Evolutionary conservation across 2,888 invertebrate species (phyloP).

Genomic region (Venustoraphidia nigricollis): DNA sequence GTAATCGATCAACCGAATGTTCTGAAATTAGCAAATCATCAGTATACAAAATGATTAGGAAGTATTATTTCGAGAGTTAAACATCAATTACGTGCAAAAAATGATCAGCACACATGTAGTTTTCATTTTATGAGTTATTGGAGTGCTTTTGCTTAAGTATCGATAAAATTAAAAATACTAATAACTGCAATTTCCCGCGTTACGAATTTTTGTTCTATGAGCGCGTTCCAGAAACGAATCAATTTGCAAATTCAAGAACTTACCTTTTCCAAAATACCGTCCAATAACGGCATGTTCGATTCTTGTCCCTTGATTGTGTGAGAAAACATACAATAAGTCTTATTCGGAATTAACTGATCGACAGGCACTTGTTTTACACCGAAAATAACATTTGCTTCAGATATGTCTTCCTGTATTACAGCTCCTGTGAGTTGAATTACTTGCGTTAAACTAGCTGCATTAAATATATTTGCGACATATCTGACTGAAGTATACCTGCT

Average conservation of each 20-base stretch:
- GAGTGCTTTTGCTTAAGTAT: no score
- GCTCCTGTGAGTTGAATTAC: conserved; percentile 45
- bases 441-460: neutral
- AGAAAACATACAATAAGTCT: conserved; percentile 97
- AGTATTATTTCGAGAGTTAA: no score
- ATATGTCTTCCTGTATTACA: conserved; percentile 86
- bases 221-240: no score
- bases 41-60: no score
- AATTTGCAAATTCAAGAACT: neutral
- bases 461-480: no score
- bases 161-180: no score
- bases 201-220: no score
- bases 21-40: conserved; percentile 31
- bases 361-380: conserved; percentile 95
- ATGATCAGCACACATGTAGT: no score
- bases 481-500: conserved; percentile 26
- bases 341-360: conserved; percentile 83
- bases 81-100: no score
- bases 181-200: no score
- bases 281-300: conserved; percentile 91
- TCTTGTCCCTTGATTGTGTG: conserved; percentile 99
- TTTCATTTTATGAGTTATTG: no score
- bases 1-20: conserved; percentile 92
- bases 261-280: conserved; percentile 85
- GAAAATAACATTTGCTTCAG: conserved; percentile 89